Evolutionary conservation across 2,888 invertebrate genomes (phyloP), one percentile per base, ranked within the genome.

Genomic region (Agrotis puta): DNA sequence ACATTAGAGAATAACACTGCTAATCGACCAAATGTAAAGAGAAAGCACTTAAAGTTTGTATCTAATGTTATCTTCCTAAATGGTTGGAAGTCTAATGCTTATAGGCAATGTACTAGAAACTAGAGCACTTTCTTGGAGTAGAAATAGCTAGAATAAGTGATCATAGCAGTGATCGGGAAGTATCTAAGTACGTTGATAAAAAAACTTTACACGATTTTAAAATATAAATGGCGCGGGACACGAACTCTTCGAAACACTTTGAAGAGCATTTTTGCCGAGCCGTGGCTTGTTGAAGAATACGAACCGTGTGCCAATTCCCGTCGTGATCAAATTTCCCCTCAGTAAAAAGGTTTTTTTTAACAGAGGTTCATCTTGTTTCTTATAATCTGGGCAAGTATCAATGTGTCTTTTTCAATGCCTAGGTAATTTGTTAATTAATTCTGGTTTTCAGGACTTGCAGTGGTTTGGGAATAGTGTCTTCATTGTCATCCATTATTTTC

Each of bases 51-150:
- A 50, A 74, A 68, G 7, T 58, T 59, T 13, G 14, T 24, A 59
- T 48, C 39, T 45, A 45, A 48, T 22, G 3, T n/a, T 45, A 18
- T 53, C 27, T 43, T 59, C n/a, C 45, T 24, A 11, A 64, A 56
- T 54, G 45, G 39, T 54, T 54, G 45, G 27, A 47, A 54, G 54
- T 67, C 9, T 74, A 48, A 54, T 73, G 74, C n/a, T 47, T 7
- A 9, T 13, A 39, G 7, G 20, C 3, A 64, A 57, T 62, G 77
- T 20, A 45, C 51, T 45, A 16, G 70, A 76, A 76, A 76, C 61
- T 57, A 43, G 11, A 62, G 27, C 50, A 53, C 39, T 57, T 33
- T 51, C 16, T 48, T 61, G 20, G 18, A 51, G 45, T 27, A 53
- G 16, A 18, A 59, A 61, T 61, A 18, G 22, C 22, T 22, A 18